Evolutionary conservation across 2,888 invertebrate species (phyloP).

Genomic region (Harpalus rufipes): DNA sequence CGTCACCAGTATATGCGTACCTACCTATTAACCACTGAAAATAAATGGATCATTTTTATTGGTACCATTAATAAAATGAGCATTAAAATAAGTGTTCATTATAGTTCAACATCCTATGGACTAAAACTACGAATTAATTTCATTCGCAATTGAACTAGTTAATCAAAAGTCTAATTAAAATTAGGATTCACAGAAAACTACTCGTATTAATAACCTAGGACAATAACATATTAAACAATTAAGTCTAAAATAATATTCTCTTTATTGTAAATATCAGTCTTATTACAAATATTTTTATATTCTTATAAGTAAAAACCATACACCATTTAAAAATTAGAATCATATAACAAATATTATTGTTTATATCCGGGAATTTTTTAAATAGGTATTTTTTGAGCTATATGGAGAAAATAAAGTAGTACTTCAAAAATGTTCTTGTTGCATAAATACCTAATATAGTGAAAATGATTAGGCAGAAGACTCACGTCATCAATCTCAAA

Average conservation of each 20-base stretch:
- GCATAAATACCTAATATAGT: no score
- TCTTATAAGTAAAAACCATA: conserved; percentile 22
- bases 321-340: conserved; percentile 7
- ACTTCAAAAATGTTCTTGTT: no score
- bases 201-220: background rate
- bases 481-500: no score
- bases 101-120: conserved; percentile 50
- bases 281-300: conserved; percentile 25
- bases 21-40: conserved; percentile 1
- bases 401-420: no score
- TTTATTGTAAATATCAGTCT: conserved; percentile 47
- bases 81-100: conserved; percentile 41
- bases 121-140: conserved; percentile 10
- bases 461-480: no score
- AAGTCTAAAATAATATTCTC: conserved; percentile 1
- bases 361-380: no score
- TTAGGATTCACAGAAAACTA: background rate
- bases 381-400: no score
- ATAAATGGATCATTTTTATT: conserved; percentile 37
- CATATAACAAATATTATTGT: no score
- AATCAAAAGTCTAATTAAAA: conserved; percentile 18
- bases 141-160: conserved; percentile 9
- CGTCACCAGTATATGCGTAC: background rate
- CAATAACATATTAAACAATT: background rate
- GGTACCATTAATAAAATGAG: conserved; percentile 30